Evolutionary conservation across 2,797 vertebrate species (phyloP), one percentile per base, ranked within the genome.

Genomic region (Streptopelia turtur): DNA sequence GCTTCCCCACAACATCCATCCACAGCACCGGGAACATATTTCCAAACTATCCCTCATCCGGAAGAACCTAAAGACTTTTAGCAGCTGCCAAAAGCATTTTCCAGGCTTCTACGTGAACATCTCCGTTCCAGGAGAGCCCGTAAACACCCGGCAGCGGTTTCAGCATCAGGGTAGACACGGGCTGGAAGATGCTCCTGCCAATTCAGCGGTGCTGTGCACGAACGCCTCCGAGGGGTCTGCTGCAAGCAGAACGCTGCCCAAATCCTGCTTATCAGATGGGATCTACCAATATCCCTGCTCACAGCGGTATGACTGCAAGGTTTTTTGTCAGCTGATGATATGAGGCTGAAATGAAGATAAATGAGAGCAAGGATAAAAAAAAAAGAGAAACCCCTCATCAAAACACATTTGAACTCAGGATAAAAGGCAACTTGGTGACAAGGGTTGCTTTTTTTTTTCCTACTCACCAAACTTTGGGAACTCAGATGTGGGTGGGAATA

Each of bases 401-500:
- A 89, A 75, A 78, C 55, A 35, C 78, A 81, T 92, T 49, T 90
- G 84, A 95, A 74, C 76, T 71, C 74, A 53, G 85, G 55, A 92
- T 81, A 47, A 90, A 96, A 97, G 81, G 57, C 79, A 69, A 55
- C 75, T 18, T 7, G 2, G 57, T 1, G 5, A 59, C 31, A 49
- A 79, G 83, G 55, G 25, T 75, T 94, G 83, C 43, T 93, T 92
- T 86, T 80, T 80, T 60, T 72, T 11, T 43, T 43, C 16, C 37
- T 92, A 85, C 68, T 89, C 89, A 90, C 89, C 61, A 76, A 97
- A 98, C 95, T 98, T 97, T 90, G 74, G 82, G 90, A 97, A 95
- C 77, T 90, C 4, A 0, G 80, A 90, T 96, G 97, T 97, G 97
- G 97, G 97, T 94, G 97, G 96, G 96, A 96, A 96, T 96, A 88